A percentile compares a stretch with the other conserved stretches of the same genome.
phyloP scores from a whole-genome alignment of 2,888 invertebrate species.

The Cerceris ruficornis region DNA sequence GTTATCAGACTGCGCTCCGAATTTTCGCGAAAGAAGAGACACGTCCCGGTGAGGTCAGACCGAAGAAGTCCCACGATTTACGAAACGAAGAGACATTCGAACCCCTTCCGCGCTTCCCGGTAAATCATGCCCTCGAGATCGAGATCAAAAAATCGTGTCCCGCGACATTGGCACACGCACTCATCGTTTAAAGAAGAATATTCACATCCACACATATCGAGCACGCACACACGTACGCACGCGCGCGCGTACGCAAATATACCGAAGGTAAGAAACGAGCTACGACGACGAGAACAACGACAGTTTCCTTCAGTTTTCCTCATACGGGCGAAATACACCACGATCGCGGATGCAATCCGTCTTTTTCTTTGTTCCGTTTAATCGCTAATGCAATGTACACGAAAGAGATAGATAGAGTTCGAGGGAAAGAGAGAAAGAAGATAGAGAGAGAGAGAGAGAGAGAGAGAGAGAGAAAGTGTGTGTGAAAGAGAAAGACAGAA shows the following conservation, averaged over 20 bases:
- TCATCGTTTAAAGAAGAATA: background rate
- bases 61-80: background rate
- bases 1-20: too few relatives aligned
- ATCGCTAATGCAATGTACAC: constrained; percentile 74
- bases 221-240: constrained; percentile 10
- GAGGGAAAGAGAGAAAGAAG: background rate
- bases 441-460: constrained; percentile 30
- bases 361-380: constrained; percentile 40
- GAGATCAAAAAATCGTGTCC: background rate
- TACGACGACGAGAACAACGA: constrained; percentile 15
- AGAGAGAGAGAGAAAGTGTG: constrained; percentile 28
- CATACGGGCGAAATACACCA: too few relatives aligned
- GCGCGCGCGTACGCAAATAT: background rate
- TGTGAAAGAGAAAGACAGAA: constrained; percentile 39
- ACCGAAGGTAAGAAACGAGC: constrained; percentile 32
- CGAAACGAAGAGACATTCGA: background rate
- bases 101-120: background rate
- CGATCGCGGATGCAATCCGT: background rate
- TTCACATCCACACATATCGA: constrained; percentile 6
- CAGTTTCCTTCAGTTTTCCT: background rate
- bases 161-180: background rate
- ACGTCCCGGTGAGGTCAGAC: background rate
- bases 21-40: background rate
- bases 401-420: constrained; percentile 56
- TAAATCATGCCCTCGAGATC: background rate